These are phyloP conservation scores for Hippocampus zosterae DNA, from an alignment of 2,113 vertebrate genomes.

Conservation along the genomic window DNA sequence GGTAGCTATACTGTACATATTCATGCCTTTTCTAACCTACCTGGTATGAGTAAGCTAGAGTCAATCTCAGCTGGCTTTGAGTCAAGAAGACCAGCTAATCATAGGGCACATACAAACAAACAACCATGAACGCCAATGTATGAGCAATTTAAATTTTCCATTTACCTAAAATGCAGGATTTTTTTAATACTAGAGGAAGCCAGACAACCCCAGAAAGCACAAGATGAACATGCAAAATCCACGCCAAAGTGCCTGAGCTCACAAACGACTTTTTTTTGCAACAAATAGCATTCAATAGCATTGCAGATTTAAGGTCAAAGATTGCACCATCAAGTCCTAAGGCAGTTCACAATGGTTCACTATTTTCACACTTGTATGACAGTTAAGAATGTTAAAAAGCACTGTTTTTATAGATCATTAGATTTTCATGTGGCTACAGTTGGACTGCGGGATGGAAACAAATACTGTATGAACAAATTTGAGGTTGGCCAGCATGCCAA, in stretches of 20 bases:
- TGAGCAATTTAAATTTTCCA: neutral
- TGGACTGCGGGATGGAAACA: neutral
- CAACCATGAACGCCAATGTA: too few relatives aligned
- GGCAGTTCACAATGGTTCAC: too few relatives aligned
- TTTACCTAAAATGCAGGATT: neutral
- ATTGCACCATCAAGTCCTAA: neutral
- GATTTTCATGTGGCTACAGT: too few relatives aligned
- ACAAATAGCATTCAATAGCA: neutral
- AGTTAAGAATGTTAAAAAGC: too few relatives aligned
- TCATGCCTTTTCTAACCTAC: neutral
- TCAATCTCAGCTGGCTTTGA: too few relatives aligned
- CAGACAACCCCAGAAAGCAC: neutral
- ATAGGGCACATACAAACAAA: too few relatives aligned
- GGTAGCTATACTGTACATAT: neutral
- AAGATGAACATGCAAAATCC: neutral
- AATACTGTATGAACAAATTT: neutral
- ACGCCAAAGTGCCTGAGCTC: neutral
- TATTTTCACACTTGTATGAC: too few relatives aligned
- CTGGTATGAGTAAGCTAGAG: neutral
- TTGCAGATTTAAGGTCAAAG: neutral
- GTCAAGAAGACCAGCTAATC: too few relatives aligned
- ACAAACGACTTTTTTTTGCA: neutral
- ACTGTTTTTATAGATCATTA: too few relatives aligned
- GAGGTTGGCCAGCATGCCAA: neutral
- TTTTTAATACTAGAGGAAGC: neutral